Percentiles rank a stretch among this genome's conserved stretches.
Evolutionary conservation across 1,140 invertebrate genomes (phyloP).

Genomic region (Trissolcus basalis): DNA sequence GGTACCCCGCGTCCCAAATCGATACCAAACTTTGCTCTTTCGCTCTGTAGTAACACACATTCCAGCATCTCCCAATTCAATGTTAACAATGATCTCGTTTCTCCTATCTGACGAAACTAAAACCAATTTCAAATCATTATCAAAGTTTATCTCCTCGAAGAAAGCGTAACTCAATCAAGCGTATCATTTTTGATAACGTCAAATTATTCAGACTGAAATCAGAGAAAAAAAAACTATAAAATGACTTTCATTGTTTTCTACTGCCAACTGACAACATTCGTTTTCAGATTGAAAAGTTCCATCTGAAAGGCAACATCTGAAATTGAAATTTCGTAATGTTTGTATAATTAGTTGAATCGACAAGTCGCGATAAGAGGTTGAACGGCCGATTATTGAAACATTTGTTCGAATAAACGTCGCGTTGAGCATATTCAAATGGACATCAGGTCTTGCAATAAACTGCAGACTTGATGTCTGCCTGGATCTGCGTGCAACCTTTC

Average conservation of each 20-base stretch:
- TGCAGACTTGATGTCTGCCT: constrained; percentile 11
- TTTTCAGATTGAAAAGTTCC: no score
- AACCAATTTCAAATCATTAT: not conserved
- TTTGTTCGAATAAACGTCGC: constrained; percentile 8
- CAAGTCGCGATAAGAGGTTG: constrained; percentile 5
- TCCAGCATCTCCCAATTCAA: constrained; percentile 15
- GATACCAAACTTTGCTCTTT: constrained; percentile 36
- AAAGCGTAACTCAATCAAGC: no score
- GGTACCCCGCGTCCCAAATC: no score
- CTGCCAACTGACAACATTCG: no score
- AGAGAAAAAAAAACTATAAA: no score
- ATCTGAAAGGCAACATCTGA: no score
- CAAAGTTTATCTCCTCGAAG: no score
- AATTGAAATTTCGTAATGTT: not conserved
- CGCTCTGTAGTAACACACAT: constrained; percentile 21
- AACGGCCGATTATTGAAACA: constrained; percentile 25
- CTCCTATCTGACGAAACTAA: not conserved
- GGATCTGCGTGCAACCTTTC: constrained; percentile 10
- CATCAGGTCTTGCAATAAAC: constrained; percentile 1
- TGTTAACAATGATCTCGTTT: not conserved
- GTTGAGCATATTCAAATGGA: constrained; percentile 15
- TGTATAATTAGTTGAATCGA: no score
- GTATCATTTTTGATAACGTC: no score
- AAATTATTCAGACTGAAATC: no score
- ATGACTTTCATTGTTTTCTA: no score